Conservation (phyloP, 2,113 vertebrate species). For the Pseudolaguvia tuberculata region DNA sequence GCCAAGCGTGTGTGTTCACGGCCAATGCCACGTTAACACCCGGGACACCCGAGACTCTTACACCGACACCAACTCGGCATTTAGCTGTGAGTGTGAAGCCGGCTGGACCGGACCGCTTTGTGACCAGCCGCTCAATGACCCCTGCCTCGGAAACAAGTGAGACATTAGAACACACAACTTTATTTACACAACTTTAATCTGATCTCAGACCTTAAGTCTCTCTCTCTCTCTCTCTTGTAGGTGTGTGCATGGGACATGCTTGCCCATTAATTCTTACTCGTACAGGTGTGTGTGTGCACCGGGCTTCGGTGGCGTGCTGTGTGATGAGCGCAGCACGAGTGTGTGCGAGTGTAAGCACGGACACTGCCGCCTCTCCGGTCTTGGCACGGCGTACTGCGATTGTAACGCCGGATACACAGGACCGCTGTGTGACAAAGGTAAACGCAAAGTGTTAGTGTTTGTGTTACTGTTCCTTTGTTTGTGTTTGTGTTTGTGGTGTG, state of each 20-base stretch:
- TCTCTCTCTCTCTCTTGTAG: constrained; percentile 58
- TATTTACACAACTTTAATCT: neutral
- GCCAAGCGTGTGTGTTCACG: constrained; percentile 82
- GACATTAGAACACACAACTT: constrained; percentile 51
- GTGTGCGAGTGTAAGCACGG: constrained; percentile 95
- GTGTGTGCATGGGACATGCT: constrained; percentile 89
- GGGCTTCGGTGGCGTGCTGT: constrained; percentile 86
- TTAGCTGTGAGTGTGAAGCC: constrained; percentile 87
- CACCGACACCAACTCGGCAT: constrained; percentile 70
- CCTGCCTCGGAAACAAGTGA: constrained; percentile 95
- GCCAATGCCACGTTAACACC: constrained; percentile 82
- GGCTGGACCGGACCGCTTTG: constrained; percentile 88
- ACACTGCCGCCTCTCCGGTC: constrained; percentile 86
- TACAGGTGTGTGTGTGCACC: constrained; percentile 96
- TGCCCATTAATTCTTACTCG: constrained; percentile 95
- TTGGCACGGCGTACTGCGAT: constrained; percentile 92
- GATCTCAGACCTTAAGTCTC: neutral
- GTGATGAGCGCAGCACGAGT: constrained; percentile 81
- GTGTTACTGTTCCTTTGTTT: neutral
- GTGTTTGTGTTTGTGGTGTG: neutral
- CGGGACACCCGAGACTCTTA: neutral
- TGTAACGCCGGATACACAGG: constrained; percentile 90
- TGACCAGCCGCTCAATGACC: constrained; percentile 87
- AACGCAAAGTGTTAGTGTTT: neutral
- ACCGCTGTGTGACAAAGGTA: constrained; percentile 89